Evolutionary conservation across 2,113 vertebrate genomes (phyloP).

Genomic region (Corythaeola cristata): DNA sequence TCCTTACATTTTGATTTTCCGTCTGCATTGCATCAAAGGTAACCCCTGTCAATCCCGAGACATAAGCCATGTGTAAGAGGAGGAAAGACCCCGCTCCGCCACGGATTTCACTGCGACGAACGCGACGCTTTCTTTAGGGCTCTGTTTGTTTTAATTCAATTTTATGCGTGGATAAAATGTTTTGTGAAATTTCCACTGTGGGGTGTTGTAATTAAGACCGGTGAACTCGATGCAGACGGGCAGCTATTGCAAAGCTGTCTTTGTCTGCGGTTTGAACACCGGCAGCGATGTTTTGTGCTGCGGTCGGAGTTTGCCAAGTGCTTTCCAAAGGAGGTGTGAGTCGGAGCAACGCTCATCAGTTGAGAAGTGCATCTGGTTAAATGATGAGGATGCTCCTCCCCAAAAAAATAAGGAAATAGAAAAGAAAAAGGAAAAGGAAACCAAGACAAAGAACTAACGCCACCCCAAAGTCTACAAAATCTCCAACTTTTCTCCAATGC

Average conservation of each 20-base stretch:
- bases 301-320: fast-evolving
- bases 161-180: background rate
- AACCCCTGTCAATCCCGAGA: background rate
- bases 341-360: background rate
- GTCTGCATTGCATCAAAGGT: slow-evolving; percentile 38
- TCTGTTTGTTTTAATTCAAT: background rate
- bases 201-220: slow-evolving; percentile 23
- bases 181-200: slow-evolving; percentile 4
- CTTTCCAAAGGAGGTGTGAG: background rate
- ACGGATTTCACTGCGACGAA: background rate
- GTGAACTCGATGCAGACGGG: background rate
- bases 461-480: background rate
- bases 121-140: background rate
- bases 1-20: slow-evolving; percentile 16
- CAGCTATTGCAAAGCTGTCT: background rate
- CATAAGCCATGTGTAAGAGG: background rate
- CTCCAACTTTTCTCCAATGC: fast-evolving
- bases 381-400: background rate
- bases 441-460: background rate
- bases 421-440: background rate
- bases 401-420: background rate
- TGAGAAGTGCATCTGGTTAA: background rate
- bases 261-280: background rate
- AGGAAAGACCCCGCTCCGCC: background rate
- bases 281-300: background rate